Evolutionary conservation across 2,888 invertebrate genomes (phyloP), one percentile per base, ranked within the genome.

Genomic region (Criorhina ranunculi): DNA sequence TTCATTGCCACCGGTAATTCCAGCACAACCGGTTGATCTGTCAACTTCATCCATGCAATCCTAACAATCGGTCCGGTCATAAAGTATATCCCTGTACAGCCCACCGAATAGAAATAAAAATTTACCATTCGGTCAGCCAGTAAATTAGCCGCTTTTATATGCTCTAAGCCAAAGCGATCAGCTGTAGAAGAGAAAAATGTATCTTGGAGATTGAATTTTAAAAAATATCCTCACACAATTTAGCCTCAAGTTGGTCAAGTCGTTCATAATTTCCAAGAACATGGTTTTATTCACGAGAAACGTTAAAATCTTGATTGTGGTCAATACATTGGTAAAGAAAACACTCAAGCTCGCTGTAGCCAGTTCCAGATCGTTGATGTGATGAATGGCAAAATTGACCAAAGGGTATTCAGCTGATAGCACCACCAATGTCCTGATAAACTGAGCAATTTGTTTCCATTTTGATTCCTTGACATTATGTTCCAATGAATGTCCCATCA

Each of bases 1-100:
- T 89, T 90, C 90, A 91, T 89, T 8, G 90, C 89, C 90, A 91
- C 91, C 8, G 91, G 91, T 12, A 90, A 46, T 29, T 90, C 91
- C 15, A 87, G 59, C 0, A 85, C 33, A 8, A 88, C 67, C 0
- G 57, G 24, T 2, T 87, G 75, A 0, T 87, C 67, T 0, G 62
- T 79, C 59, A 88, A 5, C 11, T 75, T 70, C 4, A 86, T 87
- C 87, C 87, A 87, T 3, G 88, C 51, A 3, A 88, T 88, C 62
- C 88, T 89, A 2, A 89, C n/a, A 40, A 91, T 79, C 0, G 91
- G 91, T 19, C 78, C 86, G 40, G 89, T 59, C 89, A 90, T 89
- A 40, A 91, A 91, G 40, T 91, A 91, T 4, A 88, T n/a, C 0
- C 88, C 90, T 0, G 91, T 91, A 5, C 87, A 87, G 31, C 77